Evolutionary conservation across 2,888 invertebrate genomes (phyloP).

Genomic region (Stenotaenia linearis): DNA sequence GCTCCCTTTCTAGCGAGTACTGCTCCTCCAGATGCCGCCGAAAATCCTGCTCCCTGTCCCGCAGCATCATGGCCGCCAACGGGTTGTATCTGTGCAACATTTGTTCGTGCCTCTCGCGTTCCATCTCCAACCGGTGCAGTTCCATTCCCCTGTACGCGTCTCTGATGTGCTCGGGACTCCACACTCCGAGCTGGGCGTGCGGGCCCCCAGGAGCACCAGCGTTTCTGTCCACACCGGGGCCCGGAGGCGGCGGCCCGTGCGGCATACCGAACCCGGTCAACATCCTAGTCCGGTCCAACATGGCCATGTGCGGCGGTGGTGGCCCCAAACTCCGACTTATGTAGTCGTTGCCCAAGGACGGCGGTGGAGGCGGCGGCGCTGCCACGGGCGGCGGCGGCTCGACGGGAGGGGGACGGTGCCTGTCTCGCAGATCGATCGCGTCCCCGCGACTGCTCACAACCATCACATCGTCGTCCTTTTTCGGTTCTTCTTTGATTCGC

Average conservation of each 20-base stretch:
- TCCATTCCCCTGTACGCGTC: constrained; percentile 34
- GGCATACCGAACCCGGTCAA: constrained; percentile 27
- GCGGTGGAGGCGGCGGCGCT: background rate
- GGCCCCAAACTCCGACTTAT: constrained; percentile 28
- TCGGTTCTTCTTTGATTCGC: constrained; percentile 36
- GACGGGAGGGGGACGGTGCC: background rate
- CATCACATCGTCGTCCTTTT: constrained; percentile 35
- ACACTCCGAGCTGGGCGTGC: constrained; percentile 13
- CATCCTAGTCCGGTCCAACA: constrained; percentile 36
- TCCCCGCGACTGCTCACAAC: constrained; percentile 32
- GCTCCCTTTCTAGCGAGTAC: constrained; percentile 35
- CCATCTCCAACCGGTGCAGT: constrained; percentile 33
- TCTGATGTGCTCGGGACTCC: constrained; percentile 30
- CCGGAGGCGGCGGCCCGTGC: constrained; percentile 6
- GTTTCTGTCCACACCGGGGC: constrained; percentile 17
- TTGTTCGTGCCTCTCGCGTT: constrained; percentile 35
- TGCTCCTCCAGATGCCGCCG: constrained; percentile 34
- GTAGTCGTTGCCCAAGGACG: constrained; percentile 32
- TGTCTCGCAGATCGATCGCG: background rate
- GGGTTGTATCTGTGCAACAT: constrained; percentile 35
- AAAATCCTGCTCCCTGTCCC: constrained; percentile 31
- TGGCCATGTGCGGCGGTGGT: constrained; percentile 31
- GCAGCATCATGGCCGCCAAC: constrained; percentile 33
- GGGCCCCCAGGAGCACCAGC: constrained; percentile 13
- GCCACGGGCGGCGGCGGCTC: background rate